A percentile compares a stretch with the other conserved stretches of the same genome.
Conservation (phyloP, 1,140 invertebrate species). For the Cydia pomonella region DNA sequence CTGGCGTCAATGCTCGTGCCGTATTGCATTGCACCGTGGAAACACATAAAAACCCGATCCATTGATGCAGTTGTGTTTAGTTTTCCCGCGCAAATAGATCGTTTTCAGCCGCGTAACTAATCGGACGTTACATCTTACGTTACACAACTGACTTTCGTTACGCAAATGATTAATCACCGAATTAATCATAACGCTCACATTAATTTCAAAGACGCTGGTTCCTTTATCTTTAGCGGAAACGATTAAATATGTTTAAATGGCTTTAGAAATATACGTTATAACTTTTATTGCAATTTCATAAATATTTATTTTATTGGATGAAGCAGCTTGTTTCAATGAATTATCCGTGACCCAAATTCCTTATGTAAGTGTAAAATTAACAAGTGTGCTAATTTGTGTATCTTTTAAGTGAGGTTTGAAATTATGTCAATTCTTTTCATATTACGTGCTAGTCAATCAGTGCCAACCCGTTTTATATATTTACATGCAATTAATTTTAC, state of each 20-base stretch:
- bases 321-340: neutral
- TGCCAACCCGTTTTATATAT: no score
- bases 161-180: neutral
- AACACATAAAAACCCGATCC: neutral
- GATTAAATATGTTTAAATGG: neutral
- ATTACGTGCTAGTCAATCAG: no score
- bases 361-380: no score
- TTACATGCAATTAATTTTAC: no score
- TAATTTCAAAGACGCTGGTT: neutral
- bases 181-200: neutral
- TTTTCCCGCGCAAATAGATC: neutral
- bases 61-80: slow-evolving; percentile 5
- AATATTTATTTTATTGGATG: neutral
- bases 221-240: slow-evolving; percentile 18
- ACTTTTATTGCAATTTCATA: slow-evolving; percentile 6
- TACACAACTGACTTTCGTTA: neutral
- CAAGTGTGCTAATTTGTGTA: no score
- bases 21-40: neutral
- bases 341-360: neutral
- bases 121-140: slow-evolving; percentile 1
- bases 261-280: neutral
- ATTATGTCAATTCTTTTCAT: no score
- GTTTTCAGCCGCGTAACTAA: slow-evolving; percentile 11
- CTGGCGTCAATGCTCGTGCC: neutral
- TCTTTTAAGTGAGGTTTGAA: no score